A percentile compares a stretch with the other conserved stretches of the same genome.
Evolutionary conservation across 2,113 vertebrate species (phyloP).

Genomic region (Saccopteryx bilineata): DNA sequence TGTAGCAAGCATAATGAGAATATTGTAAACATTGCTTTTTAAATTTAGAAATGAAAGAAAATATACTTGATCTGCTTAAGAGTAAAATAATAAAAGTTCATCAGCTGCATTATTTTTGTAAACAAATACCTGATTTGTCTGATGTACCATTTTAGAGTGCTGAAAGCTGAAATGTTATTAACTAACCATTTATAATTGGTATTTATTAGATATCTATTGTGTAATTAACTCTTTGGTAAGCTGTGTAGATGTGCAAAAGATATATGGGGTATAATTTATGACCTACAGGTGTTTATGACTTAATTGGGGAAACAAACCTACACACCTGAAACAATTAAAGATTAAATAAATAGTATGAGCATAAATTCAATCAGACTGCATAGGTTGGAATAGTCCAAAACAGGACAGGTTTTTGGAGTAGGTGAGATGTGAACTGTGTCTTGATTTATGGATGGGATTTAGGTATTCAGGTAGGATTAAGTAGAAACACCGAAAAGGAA

Average conservation of each 20-base stretch:
- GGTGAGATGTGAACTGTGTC: neutral
- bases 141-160: neutral
- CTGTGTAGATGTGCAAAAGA: neutral
- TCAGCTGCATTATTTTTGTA: neutral
- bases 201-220: neutral
- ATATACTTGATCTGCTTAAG: neutral
- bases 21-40: neutral
- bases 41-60: conserved; percentile 9
- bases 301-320: neutral
- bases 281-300: neutral
- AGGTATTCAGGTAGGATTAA: neutral
- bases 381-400: neutral
- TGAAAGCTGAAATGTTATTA: neutral
- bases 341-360: neutral
- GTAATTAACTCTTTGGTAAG: neutral
- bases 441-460: neutral
- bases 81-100: neutral
- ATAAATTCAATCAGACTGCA: neutral
- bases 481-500: neutral
- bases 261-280: neutral
- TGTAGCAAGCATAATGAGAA: neutral
- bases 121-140: neutral
- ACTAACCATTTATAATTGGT: neutral
- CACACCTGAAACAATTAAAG: neutral
- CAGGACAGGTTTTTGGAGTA: neutral